Conservation (phyloP, 2,888 invertebrate species). For the Chironomus tentans region DNA sequence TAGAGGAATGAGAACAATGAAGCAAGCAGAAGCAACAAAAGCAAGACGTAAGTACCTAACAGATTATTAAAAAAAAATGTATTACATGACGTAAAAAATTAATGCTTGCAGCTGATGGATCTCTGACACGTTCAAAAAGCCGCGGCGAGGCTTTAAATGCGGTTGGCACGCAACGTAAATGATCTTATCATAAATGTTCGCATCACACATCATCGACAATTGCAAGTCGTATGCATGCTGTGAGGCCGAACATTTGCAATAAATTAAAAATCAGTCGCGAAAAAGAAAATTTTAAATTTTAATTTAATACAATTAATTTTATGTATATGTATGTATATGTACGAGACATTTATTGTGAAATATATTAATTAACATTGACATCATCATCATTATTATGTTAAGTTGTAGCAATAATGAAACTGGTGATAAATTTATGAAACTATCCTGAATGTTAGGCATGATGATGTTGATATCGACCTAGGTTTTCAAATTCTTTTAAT, state of each 20-base stretch:
- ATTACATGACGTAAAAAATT: background rate
- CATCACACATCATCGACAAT: constrained; percentile 34
- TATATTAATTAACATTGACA: background rate
- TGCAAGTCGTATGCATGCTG: background rate
- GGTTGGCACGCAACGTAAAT: constrained; percentile 50
- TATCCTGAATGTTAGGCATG: background rate
- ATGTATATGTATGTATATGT: background rate
- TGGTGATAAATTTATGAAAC: background rate
- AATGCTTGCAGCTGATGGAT: constrained; percentile 50
- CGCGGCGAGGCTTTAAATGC: constrained; percentile 72
- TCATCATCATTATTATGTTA: background rate
- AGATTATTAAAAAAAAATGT: background rate
- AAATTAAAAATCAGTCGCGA: constrained; percentile 2
- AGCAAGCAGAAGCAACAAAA: constrained; percentile 37
- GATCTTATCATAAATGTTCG: constrained; percentile 44
- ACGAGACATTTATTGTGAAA: background rate
- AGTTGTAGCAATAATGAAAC: background rate
- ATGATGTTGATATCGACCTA: background rate
- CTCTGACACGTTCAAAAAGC: constrained; percentile 68
- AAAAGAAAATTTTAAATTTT: constrained; percentile 1
- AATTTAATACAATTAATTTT: background rate
- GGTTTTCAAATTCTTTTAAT: background rate
- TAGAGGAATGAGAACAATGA: constrained; percentile 54
- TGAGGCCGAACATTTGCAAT: background rate
- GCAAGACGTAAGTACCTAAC: constrained; percentile 28